Percentiles rank a stretch among this genome's conserved stretches.
Evolutionary conservation across 2,113 vertebrate genomes (phyloP).

Genomic region (Lophura nycthemera): DNA sequence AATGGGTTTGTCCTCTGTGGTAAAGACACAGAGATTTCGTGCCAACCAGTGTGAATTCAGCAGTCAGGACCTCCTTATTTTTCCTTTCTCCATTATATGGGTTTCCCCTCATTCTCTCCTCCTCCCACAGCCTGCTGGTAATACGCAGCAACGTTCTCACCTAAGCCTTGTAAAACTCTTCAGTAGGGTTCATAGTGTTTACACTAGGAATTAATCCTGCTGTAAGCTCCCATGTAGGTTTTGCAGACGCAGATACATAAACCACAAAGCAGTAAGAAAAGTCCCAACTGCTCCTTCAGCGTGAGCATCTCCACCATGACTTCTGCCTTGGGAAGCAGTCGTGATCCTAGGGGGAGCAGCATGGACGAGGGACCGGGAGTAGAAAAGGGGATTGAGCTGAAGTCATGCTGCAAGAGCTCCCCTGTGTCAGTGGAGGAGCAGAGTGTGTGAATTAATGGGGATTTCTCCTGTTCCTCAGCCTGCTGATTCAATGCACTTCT

Average conservation of each 20-base stretch:
- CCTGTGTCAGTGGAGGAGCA: not conserved
- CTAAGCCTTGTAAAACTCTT: not conserved
- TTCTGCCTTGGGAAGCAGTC: not conserved
- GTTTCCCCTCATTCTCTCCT: not conserved
- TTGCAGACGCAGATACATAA: slow-evolving; percentile 17
- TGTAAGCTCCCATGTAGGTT: not conserved
- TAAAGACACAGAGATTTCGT: not conserved
- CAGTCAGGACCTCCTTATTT: not conserved
- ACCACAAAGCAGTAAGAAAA: not conserved
- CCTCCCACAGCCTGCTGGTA: not conserved
- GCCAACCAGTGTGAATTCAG: not conserved
- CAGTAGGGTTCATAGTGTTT: not conserved
- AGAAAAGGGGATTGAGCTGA: not conserved
- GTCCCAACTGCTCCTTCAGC: not conserved
- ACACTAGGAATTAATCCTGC: not conserved
- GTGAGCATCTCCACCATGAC: not conserved
- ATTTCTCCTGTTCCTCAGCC: not conserved
- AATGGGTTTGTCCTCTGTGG: not conserved
- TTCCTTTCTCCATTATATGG: fast-evolving
- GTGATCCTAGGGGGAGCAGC: not conserved
- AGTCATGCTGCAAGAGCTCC: fast-evolving
- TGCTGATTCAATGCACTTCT: not conserved
- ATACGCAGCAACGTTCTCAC: fast-evolving
- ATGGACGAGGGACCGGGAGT: not conserved
- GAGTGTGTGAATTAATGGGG: not conserved